Evolutionary conservation across 1,140 invertebrate genomes (phyloP).

Genomic region (Drosophila eugracilis): DNA sequence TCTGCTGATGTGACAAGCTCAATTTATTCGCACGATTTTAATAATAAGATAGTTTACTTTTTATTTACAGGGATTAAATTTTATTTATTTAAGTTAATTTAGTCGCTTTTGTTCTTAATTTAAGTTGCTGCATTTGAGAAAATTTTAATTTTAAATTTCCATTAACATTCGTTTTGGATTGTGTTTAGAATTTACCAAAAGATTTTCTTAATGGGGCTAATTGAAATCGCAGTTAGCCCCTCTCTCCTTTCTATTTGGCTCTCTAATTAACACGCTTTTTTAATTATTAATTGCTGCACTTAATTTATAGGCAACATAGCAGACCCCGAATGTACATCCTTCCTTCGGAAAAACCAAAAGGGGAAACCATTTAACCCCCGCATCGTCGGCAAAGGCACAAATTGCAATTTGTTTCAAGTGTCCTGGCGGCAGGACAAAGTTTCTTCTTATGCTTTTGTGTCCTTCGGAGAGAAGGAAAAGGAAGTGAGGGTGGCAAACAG

Average conservation of each 20-base stretch:
- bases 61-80: conserved; percentile 4
- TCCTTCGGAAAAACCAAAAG: not conserved
- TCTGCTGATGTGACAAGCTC: conserved; percentile 39
- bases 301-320: conserved; percentile 65
- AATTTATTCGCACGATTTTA: conserved; percentile 39
- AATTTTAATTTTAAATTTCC: conserved; percentile 5
- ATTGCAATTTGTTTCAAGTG: conserved; percentile 80
- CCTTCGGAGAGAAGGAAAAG: no score
- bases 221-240: no score
- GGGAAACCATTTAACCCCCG: conserved; percentile 16
- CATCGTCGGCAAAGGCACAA: conserved; percentile 51
- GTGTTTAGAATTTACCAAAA: conserved; percentile 48
- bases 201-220: no score
- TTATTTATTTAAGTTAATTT: not conserved
- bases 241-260: conserved; percentile 5
- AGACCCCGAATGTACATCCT: conserved; percentile 3
- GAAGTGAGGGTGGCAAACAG: not conserved
- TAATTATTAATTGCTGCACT: conserved; percentile 79
- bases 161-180: not conserved
- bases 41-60: conserved; percentile 8
- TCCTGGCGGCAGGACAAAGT: conserved; percentile 67
- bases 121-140: no score
- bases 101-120: no score
- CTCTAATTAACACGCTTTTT: conserved; percentile 78
- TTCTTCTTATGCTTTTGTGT: conserved; percentile 56